Base-by-base conservation (phyloP, 2,888 invertebrate species). In the Electrophaes corylata region DNA sequence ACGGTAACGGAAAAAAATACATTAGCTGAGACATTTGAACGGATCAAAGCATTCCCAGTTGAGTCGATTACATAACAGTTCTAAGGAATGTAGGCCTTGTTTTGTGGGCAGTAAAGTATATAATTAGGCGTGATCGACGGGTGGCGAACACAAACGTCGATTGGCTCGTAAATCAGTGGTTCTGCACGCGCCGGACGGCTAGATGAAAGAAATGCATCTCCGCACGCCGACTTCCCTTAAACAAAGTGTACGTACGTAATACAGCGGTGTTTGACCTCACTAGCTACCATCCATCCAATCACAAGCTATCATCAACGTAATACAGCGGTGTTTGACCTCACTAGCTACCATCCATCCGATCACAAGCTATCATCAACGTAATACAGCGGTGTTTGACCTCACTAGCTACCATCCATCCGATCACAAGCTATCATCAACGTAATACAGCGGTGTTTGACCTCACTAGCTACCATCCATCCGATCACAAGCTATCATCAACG, bases 51-150 rank as follows among this genome's bases (percentile, higher is more conserved):
- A 50, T 40, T 45, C 39, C 55, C 62, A 41, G 61, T 60, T 65
- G 61, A 68, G 65, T 57, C n/a, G 39, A 43, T 67, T 69, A 65
- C 59, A 47, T 58, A 61, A 65, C 50, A 67, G 40, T 40, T 41
- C 51, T 44, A 26, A 45, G 61, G 61, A 67, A 65, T 67, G 37
- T 57, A 58, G 67, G 58, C 58, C 62, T 65, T 65, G 69, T 65
- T 67, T 57, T 62, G 60, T 55, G 48, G 55, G 61, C 57, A 57
- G 60, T 69, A 67, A 67, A 69, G 64, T 55, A 53, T 64, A 67
- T 65, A 65, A 67, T 67, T 65, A 63, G 61, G 64, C 62, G 60
- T 31, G 57, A 65, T 61, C 52, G 48, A 49, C 60, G 47, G 37
- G 12, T 35, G 51, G 56, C 37, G 33, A 55, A 43, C 46, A 62